Evolutionary conservation across 2,888 invertebrate genomes (phyloP).

Genomic region (Myathropa florea): DNA sequence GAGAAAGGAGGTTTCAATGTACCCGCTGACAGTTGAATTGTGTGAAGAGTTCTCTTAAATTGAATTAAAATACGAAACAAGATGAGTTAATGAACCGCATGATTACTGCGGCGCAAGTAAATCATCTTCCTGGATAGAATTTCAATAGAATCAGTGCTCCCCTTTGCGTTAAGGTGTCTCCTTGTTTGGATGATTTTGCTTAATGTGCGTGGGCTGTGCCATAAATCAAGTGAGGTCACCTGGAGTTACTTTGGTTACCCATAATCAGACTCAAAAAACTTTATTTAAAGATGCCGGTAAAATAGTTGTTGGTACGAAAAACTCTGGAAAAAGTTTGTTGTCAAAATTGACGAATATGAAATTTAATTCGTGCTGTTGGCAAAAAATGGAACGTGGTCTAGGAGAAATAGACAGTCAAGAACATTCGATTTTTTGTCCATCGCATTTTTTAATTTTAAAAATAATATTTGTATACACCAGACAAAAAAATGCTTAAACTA

Average conservation of each 20-base stretch:
- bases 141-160: constrained; percentile 16
- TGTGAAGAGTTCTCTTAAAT: constrained; percentile 40
- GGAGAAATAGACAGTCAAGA: too few species aligned
- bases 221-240: neutral
- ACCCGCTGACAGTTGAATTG: constrained; percentile 63
- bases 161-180: neutral
- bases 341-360: too few species aligned
- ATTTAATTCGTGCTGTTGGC: too few species aligned
- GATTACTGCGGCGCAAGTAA: constrained; percentile 25
- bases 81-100: constrained; percentile 51
- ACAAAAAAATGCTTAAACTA: too few species aligned
- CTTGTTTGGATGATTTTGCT: neutral
- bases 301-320: too few species aligned
- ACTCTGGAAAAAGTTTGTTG: too few species aligned
- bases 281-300: too few species aligned
- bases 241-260: neutral
- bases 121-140: constrained; percentile 22
- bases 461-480: too few species aligned
- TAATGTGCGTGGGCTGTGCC: neutral
- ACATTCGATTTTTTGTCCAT: too few species aligned
- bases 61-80: constrained; percentile 31
- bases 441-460: too few species aligned
- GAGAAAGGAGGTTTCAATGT: constrained; percentile 55
- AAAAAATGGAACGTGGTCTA: too few species aligned
- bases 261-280: too few species aligned